Percentiles rank a stretch among this genome's conserved stretches.
These are phyloP conservation scores for Anastrepha ludens DNA, from an alignment of 1,140 invertebrate species.

Conservation along the genomic window DNA sequence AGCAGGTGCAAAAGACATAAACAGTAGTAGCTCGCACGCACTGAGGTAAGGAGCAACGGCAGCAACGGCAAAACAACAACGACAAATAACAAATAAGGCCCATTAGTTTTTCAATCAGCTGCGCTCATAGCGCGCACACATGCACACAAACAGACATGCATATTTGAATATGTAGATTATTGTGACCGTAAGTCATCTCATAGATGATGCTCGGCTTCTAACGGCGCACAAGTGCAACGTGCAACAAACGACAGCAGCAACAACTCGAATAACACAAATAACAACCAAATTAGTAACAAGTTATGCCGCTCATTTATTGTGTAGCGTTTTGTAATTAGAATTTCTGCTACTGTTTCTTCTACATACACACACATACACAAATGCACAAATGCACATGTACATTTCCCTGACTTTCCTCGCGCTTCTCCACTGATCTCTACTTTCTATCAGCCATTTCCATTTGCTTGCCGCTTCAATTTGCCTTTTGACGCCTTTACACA, in stretches of 20 bases:
- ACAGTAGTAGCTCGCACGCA: constrained; percentile 36
- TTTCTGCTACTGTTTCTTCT: constrained; percentile 7
- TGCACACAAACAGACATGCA: neutral
- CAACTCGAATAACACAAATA: neutral
- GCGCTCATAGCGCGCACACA: neutral
- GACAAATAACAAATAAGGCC: neutral
- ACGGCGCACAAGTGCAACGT: neutral
- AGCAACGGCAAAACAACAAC: constrained; percentile 54
- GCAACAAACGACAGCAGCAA: neutral
- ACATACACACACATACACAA: neutral
- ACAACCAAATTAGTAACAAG: neutral
- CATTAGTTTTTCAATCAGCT: no score
- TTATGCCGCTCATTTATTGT: neutral
- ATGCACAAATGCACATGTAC: neutral
- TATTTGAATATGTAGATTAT: neutral
- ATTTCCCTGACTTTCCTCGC: no score
- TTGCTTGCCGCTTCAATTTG: neutral
- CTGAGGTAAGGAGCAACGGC: constrained; percentile 31
- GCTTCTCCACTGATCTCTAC: no score
- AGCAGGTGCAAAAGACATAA: constrained; percentile 63
- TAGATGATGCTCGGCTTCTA: neutral
- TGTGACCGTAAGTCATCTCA: neutral
- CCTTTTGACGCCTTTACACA: neutral
- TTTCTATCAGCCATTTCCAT: no score
- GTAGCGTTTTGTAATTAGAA: constrained; percentile 44